Conservation (phyloP, 2,113 vertebrate genomes). For the Nannospalax galili region DNA sequence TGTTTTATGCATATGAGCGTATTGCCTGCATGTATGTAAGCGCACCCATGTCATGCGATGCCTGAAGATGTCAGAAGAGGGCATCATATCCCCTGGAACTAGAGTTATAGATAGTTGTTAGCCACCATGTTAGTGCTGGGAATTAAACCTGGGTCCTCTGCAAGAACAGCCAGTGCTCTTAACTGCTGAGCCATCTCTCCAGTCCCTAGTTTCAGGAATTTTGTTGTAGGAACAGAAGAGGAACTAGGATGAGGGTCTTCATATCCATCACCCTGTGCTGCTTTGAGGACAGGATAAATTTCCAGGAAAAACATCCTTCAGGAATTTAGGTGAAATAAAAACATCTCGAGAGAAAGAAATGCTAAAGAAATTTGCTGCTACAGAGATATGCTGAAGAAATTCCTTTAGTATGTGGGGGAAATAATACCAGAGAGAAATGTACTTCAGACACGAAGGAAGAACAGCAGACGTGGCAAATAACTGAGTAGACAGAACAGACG, state of each 20-base stretch:
- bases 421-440: background rate
- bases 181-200: background rate
- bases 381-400: background rate
- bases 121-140: too few species aligned
- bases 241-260: background rate
- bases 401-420: background rate
- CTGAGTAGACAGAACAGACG: background rate
- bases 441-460: background rate
- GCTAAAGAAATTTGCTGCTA: background rate
- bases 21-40: too few species aligned
- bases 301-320: background rate
- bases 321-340: background rate
- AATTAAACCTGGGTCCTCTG: too few species aligned
- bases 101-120: too few species aligned
- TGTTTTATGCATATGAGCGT: too few species aligned
- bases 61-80: too few species aligned
- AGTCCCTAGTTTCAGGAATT: background rate
- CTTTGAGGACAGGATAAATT: background rate
- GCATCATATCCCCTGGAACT: too few species aligned
- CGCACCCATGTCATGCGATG: too few species aligned
- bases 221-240: background rate
- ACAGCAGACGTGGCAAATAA: background rate
- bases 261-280: background rate
- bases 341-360: background rate
- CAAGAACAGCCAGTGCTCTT: too few species aligned